phyloP scores from a whole-genome alignment of 2,113 vertebrate species.

The Aegotheles bennettii region DNA sequence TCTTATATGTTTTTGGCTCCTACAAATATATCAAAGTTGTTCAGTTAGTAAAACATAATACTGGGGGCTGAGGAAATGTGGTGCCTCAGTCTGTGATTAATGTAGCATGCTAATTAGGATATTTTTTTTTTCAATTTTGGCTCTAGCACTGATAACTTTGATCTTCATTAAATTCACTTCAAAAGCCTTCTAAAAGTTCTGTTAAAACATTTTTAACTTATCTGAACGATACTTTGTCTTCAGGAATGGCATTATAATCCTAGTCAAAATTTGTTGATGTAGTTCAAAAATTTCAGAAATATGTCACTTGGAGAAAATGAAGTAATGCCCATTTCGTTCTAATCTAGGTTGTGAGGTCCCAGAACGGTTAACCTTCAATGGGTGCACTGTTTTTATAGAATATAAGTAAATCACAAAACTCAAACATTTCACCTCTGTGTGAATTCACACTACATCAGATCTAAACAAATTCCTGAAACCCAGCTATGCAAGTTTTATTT shows the following conservation, averaged over 20 bases:
- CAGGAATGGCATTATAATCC: neutral
- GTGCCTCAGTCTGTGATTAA: slow-evolving; percentile 38
- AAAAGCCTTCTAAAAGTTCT: slow-evolving; percentile 7
- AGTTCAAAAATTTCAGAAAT: too few relatives aligned
- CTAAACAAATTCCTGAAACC: neutral
- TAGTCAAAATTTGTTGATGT: too few relatives aligned
- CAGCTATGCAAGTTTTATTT: neutral
- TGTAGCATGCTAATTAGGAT: neutral
- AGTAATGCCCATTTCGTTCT: neutral
- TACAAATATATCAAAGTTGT: neutral
- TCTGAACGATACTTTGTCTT: neutral
- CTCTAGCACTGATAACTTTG: slow-evolving; percentile 18
- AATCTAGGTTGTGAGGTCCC: neutral
- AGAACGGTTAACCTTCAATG: neutral
- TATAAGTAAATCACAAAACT: neutral
- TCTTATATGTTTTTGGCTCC: neutral
- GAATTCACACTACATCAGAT: neutral
- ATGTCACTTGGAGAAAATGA: neutral
- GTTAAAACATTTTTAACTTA: neutral
- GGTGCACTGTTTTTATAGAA: neutral
- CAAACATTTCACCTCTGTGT: neutral
- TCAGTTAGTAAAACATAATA: neutral
- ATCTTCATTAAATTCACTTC: slow-evolving; percentile 44
- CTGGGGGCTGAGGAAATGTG: neutral
- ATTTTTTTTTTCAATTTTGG: neutral